phyloP scores from a whole-genome alignment of 2,888 invertebrate species.

The Conchocele bisecta region DNA sequence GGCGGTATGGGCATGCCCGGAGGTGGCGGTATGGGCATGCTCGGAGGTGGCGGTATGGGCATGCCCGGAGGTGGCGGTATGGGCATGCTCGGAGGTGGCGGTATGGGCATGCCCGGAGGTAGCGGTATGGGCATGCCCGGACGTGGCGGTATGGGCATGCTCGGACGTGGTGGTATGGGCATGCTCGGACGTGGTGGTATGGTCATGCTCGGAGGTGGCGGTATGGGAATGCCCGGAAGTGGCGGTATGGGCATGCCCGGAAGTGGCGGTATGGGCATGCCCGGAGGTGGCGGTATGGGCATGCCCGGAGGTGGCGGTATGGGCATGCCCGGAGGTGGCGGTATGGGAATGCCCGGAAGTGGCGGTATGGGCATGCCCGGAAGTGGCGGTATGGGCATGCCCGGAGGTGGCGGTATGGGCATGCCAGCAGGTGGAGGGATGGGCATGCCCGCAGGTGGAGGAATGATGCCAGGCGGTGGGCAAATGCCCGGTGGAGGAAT shows the following conservation, averaged over 20 bases:
- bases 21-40: too few species aligned
- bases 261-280: neutral
- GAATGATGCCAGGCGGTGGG: conserved; percentile 3
- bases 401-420: too few species aligned
- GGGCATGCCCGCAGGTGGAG: neutral
- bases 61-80: neutral
- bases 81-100: neutral
- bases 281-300: neutral
- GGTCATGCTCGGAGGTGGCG: neutral
- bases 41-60: neutral
- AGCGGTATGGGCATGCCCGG: neutral
- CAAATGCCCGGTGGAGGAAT: neutral
- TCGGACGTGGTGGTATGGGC: neutral
- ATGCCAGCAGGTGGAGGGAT: too few species aligned
- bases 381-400: neutral
- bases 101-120: neutral
- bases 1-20: neutral
- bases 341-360: neutral
- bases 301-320: neutral
- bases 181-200: neutral
- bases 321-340: neutral
- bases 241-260: neutral
- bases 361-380: neutral
- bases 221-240: neutral
- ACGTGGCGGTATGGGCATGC: neutral